Evolutionary conservation across 2,888 invertebrate species (phyloP).

Genomic region (Hetaerina titia): DNA sequence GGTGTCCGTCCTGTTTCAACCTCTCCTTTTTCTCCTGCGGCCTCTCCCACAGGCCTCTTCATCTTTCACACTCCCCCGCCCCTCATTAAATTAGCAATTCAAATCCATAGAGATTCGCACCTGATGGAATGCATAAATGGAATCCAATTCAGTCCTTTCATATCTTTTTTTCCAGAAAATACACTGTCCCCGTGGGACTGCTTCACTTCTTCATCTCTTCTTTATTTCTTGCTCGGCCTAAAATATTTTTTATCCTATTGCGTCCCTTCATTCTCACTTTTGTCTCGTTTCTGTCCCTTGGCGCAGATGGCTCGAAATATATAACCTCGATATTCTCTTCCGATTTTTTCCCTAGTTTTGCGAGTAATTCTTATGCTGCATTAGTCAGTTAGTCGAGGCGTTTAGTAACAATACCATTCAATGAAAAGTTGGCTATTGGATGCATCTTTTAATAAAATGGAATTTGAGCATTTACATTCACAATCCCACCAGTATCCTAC

Average conservation of each 20-base stretch:
- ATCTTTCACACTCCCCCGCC: not conserved
- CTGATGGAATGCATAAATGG: slow-evolving; percentile 62
- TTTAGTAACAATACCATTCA: too few species aligned
- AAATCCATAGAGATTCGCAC: slow-evolving; percentile 40
- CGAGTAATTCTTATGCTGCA: too few species aligned
- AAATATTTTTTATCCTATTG: not conserved
- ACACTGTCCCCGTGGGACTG: not conserved
- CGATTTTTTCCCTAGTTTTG: not conserved
- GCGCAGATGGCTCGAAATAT: not conserved
- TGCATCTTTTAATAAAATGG: too few species aligned
- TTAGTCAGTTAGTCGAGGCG: too few species aligned
- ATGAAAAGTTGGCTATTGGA: too few species aligned
- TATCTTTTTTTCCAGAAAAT: not conserved
- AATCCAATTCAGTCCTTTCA: slow-evolving; percentile 4
- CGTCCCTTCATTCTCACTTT: not conserved
- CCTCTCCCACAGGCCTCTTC: not conserved
- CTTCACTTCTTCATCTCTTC: not conserved
- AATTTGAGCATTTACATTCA: too few species aligned
- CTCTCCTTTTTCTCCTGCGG: not conserved
- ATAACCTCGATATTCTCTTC: not conserved
- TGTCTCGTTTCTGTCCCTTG: not conserved
- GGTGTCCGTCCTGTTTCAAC: not conserved
- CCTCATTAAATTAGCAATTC: slow-evolving; percentile 32
- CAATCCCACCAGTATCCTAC: too few species aligned
- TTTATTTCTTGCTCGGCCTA: not conserved